Conservation (phyloP, 2,888 invertebrate species). For the Nasonovia ribisnigri region DNA sequence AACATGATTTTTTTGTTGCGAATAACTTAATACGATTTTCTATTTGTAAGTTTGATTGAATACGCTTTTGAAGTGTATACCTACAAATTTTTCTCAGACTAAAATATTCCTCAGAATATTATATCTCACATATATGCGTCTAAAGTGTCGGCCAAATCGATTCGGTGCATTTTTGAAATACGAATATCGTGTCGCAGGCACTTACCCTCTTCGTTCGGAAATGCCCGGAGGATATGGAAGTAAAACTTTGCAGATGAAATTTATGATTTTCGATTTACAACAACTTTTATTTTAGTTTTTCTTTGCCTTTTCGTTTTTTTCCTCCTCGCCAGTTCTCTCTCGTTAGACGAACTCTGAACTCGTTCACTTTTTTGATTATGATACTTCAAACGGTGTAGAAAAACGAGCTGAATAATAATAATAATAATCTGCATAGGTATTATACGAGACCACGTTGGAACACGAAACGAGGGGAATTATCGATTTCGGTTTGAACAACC, state of each 20-base stretch:
- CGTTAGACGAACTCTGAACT: slow-evolving; percentile 29
- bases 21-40: not conserved
- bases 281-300: slow-evolving; percentile 54
- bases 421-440: not conserved
- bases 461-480: not conserved
- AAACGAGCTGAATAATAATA: slow-evolving; percentile 41
- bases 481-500: not conserved
- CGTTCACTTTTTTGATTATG: slow-evolving; percentile 18
- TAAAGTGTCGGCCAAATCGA: slow-evolving; percentile 27
- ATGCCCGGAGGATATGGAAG: slow-evolving; percentile 10
- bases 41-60: not conserved
- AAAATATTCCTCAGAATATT: not conserved
- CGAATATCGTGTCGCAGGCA: slow-evolving; percentile 35
- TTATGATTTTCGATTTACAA: slow-evolving; percentile 56
- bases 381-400: slow-evolving; percentile 41
- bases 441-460: not conserved
- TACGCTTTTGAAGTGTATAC: not conserved
- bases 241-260: slow-evolving; percentile 48
- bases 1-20: not conserved
- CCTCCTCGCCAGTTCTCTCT: not conserved
- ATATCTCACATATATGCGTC: not conserved
- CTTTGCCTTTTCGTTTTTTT: slow-evolving; percentile 11
- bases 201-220: slow-evolving; percentile 11
- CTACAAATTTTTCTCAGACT: not conserved
- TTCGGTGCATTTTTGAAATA: not conserved